Base-by-base conservation (phyloP, 92 coral and sea anemone species). In the Porites evermanni region DNA sequence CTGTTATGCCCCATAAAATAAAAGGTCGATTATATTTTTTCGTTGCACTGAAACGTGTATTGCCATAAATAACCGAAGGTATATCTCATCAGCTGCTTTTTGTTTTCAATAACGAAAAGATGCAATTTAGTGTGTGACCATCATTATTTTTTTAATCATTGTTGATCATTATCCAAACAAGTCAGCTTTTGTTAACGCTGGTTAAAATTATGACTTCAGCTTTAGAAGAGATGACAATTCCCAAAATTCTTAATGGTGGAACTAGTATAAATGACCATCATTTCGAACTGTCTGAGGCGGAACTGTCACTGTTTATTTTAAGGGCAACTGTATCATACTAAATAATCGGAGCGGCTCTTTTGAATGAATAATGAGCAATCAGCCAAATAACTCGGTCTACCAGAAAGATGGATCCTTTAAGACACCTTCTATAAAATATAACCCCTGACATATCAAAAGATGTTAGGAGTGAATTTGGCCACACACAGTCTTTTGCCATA, bases 81-180 rank as follows among this genome's bases (percentile, higher is more conserved):
- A 20, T 26, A 54, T 76, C 12, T 76, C 67, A 59, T 20, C 80
- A 76, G 80, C 80, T 76, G 80, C 68, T 7, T 10, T 11, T 6
- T 29, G 29, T 23, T 59, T 67, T 67, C 63, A 76, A 76, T 53
- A 59, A 24, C 26, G 14, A 76, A 61, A 58, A n/a, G 54, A 24
- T 14, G 68, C 66, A 26, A 56, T 58, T 59, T 61, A 54, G 65
- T 56, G 53, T 75, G 65, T 75, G 32, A 5, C 20, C 21, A 76
- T 58, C 52, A 59, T 76, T 17, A 38, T 38, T 38, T 38, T 38
- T 38, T 38, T 38, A 38, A 38, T 61, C 7, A 23, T 58, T 6
- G n/a, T 1, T 19, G 21, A 6, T 14, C 53, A 26, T 16, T 76
- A 53, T 75, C 56, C 14, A 54, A 19, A 75, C 17, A 59, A 26